Conservation (phyloP, 2,888 invertebrate genomes). For the Parnassius smintheus region DNA sequence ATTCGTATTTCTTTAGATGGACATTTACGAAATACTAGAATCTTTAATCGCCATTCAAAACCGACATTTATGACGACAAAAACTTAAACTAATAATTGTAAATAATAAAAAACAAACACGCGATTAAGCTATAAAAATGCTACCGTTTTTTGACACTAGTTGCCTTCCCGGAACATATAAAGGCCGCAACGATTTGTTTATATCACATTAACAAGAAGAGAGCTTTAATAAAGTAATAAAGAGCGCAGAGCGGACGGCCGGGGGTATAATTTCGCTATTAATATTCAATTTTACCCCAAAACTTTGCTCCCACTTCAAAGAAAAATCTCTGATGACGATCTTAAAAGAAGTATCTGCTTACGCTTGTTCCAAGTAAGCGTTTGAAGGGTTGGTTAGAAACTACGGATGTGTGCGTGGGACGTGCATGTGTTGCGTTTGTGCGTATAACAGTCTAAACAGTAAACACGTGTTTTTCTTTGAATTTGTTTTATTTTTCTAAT, state of each 20-base stretch:
- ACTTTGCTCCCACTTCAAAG: constrained; percentile 70
- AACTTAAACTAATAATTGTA: constrained; percentile 48
- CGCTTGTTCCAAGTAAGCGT: constrained; percentile 64
- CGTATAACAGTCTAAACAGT: constrained; percentile 41
- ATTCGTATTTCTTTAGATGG: background rate
- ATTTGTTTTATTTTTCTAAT: background rate
- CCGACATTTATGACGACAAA: constrained; percentile 41
- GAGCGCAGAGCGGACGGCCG: constrained; percentile 55
- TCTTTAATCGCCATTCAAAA: constrained; percentile 25
- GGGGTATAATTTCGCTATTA: constrained; percentile 78
- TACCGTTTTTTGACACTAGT: constrained; percentile 77
- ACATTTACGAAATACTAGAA: background rate
- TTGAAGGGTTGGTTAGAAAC: constrained; percentile 53
- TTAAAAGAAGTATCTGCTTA: constrained; percentile 62
- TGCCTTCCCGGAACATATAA: constrained; percentile 70
- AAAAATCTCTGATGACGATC: constrained; percentile 75
- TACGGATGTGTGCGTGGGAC: constrained; percentile 40
- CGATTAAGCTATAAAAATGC: constrained; percentile 76
- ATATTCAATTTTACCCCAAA: constrained; percentile 78
- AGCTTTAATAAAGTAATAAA: constrained; percentile 77
- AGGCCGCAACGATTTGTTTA: constrained; percentile 71
- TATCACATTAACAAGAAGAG: constrained; percentile 70
- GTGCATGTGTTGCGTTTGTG: constrained; percentile 33
- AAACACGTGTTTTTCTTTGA: constrained; percentile 31
- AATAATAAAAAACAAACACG: constrained; percentile 58